phyloP scores from a whole-genome alignment of 2,797 vertebrate genomes.

The Chanos chanos region DNA sequence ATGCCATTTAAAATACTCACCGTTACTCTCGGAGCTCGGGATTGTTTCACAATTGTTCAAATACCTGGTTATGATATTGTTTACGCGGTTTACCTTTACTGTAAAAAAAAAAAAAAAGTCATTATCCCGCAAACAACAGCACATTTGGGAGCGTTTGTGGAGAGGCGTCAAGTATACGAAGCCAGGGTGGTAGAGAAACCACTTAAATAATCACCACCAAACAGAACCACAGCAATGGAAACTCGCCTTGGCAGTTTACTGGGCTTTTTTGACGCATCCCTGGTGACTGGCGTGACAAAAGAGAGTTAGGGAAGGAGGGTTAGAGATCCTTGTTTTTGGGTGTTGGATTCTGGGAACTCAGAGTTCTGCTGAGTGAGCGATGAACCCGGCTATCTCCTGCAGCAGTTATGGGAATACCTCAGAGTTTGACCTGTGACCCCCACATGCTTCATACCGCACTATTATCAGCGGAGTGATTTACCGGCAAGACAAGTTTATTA shows the following conservation, averaged over 20 bases:
- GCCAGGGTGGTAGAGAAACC: constrained; percentile 36
- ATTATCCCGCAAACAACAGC: constrained; percentile 16
- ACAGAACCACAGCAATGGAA: constrained; percentile 49
- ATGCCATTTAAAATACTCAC: too few relatives aligned
- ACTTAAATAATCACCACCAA: constrained; percentile 46
- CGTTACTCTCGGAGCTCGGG: too few relatives aligned
- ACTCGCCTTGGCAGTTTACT: constrained; percentile 46
- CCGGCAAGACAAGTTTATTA: background rate
- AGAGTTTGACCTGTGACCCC: constrained; percentile 39
- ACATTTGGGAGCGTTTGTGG: constrained; percentile 39
- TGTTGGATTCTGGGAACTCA: constrained; percentile 19
- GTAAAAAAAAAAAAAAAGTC: constrained; percentile 26
- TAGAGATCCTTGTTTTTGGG: too few relatives aligned
- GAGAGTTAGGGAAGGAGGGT: constrained; percentile 35
- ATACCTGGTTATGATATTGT: constrained; percentile 16
- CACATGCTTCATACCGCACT: constrained; percentile 6
- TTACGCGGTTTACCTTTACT: constrained; percentile 26
- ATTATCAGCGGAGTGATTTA: constrained; percentile 12
- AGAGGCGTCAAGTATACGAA: constrained; percentile 39
- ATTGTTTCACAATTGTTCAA: too few relatives aligned
- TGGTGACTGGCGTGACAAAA: constrained; percentile 53
- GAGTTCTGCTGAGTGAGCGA: constrained; percentile 37
- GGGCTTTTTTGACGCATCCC: constrained; percentile 37
- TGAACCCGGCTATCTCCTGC: constrained; percentile 32
- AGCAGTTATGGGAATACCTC: constrained; percentile 38